phyloP scores from a whole-genome alignment of 2,797 vertebrate species.

The Tachyglossus aculeatus region DNA sequence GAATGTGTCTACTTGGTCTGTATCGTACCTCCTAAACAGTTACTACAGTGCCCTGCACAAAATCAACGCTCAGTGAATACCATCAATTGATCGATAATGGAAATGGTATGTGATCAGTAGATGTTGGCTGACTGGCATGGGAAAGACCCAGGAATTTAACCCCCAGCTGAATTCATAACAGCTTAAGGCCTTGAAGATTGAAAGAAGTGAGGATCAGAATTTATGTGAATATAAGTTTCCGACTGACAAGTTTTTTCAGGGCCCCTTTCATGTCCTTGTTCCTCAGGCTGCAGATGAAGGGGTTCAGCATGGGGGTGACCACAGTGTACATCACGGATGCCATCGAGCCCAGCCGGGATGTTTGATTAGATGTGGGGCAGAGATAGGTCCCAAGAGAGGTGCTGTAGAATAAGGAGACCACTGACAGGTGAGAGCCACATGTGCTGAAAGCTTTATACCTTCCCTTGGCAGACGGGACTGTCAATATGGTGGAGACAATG shows the following conservation, averaged over 20 bases:
- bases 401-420: constrained; percentile 41
- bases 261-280: constrained; percentile 26
- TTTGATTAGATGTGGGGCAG: constrained; percentile 3
- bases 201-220: too few relatives aligned
- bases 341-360: constrained; percentile 2
- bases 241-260: constrained; percentile 16
- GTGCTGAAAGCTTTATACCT: constrained; percentile 39
- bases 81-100: too few relatives aligned
- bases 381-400: constrained; percentile 29
- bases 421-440: constrained; percentile 33
- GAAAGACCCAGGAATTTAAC: too few relatives aligned
- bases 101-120: too few relatives aligned
- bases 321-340: constrained; percentile 27
- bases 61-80: too few relatives aligned
- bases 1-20: too few relatives aligned
- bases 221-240: too few relatives aligned
- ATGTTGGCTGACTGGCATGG: too few relatives aligned
- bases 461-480: neutral
- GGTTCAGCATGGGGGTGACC: constrained; percentile 29
- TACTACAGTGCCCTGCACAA: too few relatives aligned
- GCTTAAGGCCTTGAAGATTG: too few relatives aligned
- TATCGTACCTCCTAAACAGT: too few relatives aligned
- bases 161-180: too few relatives aligned
- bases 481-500: constrained; percentile 14
- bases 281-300: constrained; percentile 46